Conservation (phyloP, 2,797 vertebrate species). For the Sebastes elongatus region DNA sequence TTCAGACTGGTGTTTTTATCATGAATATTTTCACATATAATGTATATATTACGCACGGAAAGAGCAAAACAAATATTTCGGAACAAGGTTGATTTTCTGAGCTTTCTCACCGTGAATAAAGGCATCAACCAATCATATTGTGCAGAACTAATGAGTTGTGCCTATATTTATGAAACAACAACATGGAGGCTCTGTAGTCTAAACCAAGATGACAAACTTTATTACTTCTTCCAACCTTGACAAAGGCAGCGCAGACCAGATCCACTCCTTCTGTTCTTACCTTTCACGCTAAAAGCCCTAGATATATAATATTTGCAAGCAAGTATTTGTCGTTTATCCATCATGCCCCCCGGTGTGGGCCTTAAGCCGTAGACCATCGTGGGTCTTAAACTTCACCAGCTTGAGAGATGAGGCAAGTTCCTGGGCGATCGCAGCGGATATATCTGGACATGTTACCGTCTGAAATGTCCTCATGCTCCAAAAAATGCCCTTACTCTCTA, state of each 20-base stretch:
- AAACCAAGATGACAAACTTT: not conserved
- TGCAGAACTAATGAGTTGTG: not conserved
- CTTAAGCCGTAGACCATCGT: no score
- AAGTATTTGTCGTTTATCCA: no score
- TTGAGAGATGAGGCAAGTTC: not conserved
- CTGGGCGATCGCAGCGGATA: not conserved
- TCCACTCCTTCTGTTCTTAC: no score
- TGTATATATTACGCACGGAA: fast-evolving
- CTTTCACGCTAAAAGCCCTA: no score
- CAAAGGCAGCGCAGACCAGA: no score
- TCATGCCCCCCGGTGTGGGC: not conserved
- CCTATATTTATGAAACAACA: not conserved
- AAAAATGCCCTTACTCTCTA: not conserved
- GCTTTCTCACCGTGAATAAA: not conserved
- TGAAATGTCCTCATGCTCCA: not conserved
- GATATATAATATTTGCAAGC: no score
- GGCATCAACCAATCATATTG: not conserved
- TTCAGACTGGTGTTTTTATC: not conserved
- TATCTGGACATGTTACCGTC: not conserved
- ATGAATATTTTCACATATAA: not conserved
- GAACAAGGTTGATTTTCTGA: not conserved
- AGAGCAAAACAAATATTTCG: no score
- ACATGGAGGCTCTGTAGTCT: not conserved
- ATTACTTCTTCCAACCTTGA: no score
- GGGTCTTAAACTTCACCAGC: not conserved